Base-by-base conservation (phyloP, 1,140 invertebrate genomes). In the Drosophila baimaii region DNA sequence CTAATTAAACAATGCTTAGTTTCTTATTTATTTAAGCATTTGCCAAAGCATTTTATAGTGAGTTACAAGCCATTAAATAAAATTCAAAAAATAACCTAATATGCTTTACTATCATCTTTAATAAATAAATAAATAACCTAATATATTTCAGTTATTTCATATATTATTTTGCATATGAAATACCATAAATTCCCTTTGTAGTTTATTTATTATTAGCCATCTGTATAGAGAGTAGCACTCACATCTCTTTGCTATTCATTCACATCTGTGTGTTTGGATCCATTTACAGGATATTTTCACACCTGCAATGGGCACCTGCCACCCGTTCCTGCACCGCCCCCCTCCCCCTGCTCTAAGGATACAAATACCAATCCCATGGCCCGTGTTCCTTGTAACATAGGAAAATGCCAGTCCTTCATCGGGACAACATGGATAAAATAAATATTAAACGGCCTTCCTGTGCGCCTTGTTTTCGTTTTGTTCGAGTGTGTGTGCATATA, bases 371-470 rank as follows among this genome's bases (percentile, higher is more conserved):
- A 54, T 54, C 51, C 51, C 51, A 54, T 29, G 51, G 5, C 13
- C 13, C 51, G 51, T 54, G 31, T 54, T 54, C 13, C 19, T 23
- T 61, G 43, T 59, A 59, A 59, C 57, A 59, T 31, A 29, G 49
- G 49, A 35, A 33, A 61, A 23, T 61, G 62, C 41, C 33, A 27
- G 62, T 68, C 33, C 62, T 41, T 46, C 62, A 68, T 49, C 46
- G 65, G 46, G 65, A 68, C 63, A 69, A 73, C 71, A 79, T 85
- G 82, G 79, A 85, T 85, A 85, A 86, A 85, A 85, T 85, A 85
- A 85, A 85, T 85, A 85, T 85, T 88, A 85, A 85, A 78, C 83
- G 75, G 83, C 83, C 82, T 85, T 85, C 79, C 79, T 71, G 66
- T 71, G 66, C 52, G 35, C 63, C 61, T 64, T 44, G 65, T 69